These are phyloP conservation scores for Heliconius cydno DNA, from an alignment of 2,888 invertebrate species.

Conservation along the genomic window DNA sequence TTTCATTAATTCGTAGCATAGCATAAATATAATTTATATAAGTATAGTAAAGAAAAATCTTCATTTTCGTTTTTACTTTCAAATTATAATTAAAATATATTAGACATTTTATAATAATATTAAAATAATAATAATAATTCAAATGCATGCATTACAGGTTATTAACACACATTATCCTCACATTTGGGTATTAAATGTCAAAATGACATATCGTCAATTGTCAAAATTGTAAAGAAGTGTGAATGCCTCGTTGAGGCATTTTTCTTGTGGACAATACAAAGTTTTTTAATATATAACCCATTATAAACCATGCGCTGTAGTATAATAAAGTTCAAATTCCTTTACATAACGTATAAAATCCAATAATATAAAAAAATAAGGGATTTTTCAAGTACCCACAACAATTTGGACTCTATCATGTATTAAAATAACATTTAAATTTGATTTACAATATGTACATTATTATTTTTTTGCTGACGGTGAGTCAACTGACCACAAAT, in stretches of 20 bases:
- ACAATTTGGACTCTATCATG: background rate
- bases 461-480: constrained; percentile 60
- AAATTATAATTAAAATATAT: too few relatives aligned
- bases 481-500: constrained; percentile 64
- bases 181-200: constrained; percentile 15
- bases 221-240: constrained; percentile 23
- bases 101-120: too few relatives aligned
- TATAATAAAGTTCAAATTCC: background rate
- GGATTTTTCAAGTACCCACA: background rate
- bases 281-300: background rate
- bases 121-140: too few relatives aligned
- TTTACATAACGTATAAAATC: background rate
- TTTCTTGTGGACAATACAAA: background rate
- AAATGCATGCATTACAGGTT: background rate
- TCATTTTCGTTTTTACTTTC: too few relatives aligned
- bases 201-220: constrained; percentile 35
- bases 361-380: background rate
- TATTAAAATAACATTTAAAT: constrained; percentile 6
- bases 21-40: too few relatives aligned
- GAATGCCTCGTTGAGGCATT: constrained; percentile 12
- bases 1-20: too few relatives aligned
- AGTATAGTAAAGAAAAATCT: too few relatives aligned
- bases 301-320: background rate
- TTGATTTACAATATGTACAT: background rate
- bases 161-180: background rate